Conservation (phyloP, 2,888 invertebrate species). For the Oscheius sp. region DNA sequence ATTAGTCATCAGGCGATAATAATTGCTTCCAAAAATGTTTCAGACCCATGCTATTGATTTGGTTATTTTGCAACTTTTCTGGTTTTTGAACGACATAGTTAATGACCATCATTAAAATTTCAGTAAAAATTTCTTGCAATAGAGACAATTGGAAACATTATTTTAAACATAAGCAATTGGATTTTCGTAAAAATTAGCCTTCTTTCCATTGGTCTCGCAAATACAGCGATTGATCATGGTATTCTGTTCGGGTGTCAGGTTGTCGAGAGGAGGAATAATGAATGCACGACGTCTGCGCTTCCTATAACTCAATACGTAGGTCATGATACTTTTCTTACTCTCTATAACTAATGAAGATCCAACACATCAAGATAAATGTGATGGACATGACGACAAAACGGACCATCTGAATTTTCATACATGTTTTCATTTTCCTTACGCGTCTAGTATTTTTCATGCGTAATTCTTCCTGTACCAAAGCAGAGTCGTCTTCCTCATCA, state of each 20-base stretch:
- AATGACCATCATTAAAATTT: no score
- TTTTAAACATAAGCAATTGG: conserved; percentile 16
- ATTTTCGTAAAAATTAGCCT: conserved; percentile 22
- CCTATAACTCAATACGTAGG: no score
- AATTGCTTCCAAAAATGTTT: no score
- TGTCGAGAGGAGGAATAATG: conserved; percentile 4
- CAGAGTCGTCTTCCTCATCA: neutral
- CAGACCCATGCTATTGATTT: no score
- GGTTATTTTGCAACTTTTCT: no score
- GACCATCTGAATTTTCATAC: neutral
- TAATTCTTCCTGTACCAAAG: neutral
- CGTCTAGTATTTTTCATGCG: neutral
- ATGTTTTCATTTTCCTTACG: neutral
- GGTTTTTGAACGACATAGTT: no score
- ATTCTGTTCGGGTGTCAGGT: conserved; percentile 10
- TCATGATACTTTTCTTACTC: no score
- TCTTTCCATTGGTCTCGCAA: neutral
- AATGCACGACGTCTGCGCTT: conserved; percentile 11
- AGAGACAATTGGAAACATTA: no score
- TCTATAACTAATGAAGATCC: conserved; percentile 11
- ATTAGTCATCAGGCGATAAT: no score
- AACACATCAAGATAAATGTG: conserved; percentile 12
- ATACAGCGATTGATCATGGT: conserved; percentile 27
- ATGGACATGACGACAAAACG: neutral
- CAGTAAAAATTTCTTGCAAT: no score